Base-by-base conservation (phyloP, 2,113 vertebrate genomes). In the Panthera uncia region DNA sequence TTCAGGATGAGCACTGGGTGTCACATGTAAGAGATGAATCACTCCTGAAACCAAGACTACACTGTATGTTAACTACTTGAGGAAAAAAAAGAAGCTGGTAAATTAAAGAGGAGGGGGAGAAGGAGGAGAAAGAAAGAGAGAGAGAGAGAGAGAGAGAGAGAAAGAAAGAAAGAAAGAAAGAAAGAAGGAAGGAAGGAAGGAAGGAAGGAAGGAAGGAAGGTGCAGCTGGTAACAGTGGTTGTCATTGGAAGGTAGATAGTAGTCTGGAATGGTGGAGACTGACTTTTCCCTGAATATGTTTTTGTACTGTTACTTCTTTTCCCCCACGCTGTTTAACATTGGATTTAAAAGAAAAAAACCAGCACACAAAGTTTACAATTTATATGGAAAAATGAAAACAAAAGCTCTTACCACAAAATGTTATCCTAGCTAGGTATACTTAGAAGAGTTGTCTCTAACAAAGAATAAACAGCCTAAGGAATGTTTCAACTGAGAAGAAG, bases 401-500 rank as follows among this genome's bases (percentile, higher is more conserved):
- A 79, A 85, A 73, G 92, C 8, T 57, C 7, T 74, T 82, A 66
- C 27, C 38, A n/a, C 81, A 87, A 83, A 52, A 63, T 38, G 3
- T 52, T 84, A 71, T 65, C 23, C 0, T 74, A 74, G 4, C 0
- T 33, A 50, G 66, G 86, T 95, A 61, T 81, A 83, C 8, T 83
- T 66, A 92, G 57, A 95, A 83, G 18, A 33, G 16, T 80, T n/a
- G 15, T 63, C 5, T 23, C 33, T 86, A 89, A 45, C 27, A 89
- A 81, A 81, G 36, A 80, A 86, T 33, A 73, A 27, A 38, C 0
- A 94, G 33, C 16, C n/a, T 69, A 65, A 81, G 16, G 5, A 82
- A 73, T 27, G 13, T 81, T 89, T 92, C 55, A 48, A 65, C 10
- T 61, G 25, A 97, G 45, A 86, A 33, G 13, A 79, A 94, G 66